phyloP scores from a whole-genome alignment of 2,797 vertebrate species.

The Pantherophis vulpinus region DNA sequence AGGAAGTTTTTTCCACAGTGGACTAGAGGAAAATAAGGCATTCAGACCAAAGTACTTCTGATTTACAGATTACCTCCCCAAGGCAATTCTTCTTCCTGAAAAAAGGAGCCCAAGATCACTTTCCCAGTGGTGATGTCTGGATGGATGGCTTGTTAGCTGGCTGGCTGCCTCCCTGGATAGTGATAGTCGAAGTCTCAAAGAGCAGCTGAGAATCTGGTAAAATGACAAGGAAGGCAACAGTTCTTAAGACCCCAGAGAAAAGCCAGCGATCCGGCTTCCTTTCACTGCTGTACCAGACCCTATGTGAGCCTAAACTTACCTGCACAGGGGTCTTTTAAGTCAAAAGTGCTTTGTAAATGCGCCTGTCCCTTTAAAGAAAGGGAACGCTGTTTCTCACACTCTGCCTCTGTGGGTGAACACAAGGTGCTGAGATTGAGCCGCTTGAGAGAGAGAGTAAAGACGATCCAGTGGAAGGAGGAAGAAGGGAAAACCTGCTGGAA shows the following conservation, averaged over 20 bases:
- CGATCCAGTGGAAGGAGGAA: conserved; percentile 16
- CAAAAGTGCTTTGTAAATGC: conserved; percentile 5
- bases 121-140: neutral
- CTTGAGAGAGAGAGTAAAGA: conserved; percentile 34
- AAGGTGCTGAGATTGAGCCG: conserved; percentile 32
- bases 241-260: neutral
- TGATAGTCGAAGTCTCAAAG: neutral
- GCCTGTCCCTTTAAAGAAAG: conserved; percentile 40
- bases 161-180: neutral
- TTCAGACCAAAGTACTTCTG: neutral
- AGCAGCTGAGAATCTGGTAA: neutral
- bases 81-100: neutral
- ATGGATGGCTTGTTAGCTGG: neutral
- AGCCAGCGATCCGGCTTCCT: neutral
- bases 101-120: neutral
- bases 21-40: neutral
- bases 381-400: conserved; percentile 24
- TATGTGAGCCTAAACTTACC: neutral
- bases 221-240: neutral
- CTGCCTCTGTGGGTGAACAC: conserved; percentile 30
- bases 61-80: neutral
- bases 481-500: conserved; percentile 19
- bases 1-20: neutral
- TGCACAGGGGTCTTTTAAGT: neutral
- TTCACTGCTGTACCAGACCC: neutral